Evolutionary conservation across 2,797 vertebrate species (phyloP).

Genomic region (Bryconaethiops microstoma): DNA sequence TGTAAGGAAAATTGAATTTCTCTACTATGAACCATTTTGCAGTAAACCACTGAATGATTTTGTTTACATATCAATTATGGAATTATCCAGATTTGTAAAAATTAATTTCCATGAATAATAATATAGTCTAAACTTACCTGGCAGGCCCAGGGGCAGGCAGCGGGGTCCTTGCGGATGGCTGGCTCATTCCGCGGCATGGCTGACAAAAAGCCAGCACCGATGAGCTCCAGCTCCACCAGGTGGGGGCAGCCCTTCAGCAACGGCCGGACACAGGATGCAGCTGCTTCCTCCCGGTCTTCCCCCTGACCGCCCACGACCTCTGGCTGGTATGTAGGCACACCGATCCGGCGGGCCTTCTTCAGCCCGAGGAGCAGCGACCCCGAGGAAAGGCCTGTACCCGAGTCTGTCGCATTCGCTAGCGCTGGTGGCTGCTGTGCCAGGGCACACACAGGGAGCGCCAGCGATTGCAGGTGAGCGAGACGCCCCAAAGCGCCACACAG

Average conservation of each 20-base stretch:
- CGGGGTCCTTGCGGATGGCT: constrained; percentile 86
- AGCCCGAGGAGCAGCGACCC: constrained; percentile 79
- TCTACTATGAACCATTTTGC: too few relatives aligned
- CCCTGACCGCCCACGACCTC: constrained; percentile 63
- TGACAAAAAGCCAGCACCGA: constrained; percentile 91
- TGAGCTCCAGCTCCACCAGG: constrained; percentile 88
- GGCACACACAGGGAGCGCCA: constrained; percentile 89
- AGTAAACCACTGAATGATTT: too few relatives aligned
- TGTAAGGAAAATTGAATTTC: too few relatives aligned
- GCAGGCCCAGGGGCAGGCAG: constrained; percentile 86
- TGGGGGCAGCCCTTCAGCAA: constrained; percentile 80
- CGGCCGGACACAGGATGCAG: constrained; percentile 69
- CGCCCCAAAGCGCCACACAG: constrained; percentile 86
- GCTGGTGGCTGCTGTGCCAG: constrained; percentile 70
- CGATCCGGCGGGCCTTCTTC: constrained; percentile 86
- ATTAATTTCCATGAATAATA: too few relatives aligned
- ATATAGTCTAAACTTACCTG: constrained; percentile 44
- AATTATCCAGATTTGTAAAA: too few relatives aligned
- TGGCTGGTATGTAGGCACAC: constrained; percentile 78
- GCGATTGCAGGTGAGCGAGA: constrained; percentile 80
- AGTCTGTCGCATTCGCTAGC: constrained; percentile 63
- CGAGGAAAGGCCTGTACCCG: constrained; percentile 22
- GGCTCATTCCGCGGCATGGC: constrained; percentile 94
- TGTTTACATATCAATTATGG: too few relatives aligned
- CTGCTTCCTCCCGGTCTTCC: constrained; percentile 15